Evolutionary conservation across 2,113 vertebrate species (phyloP).

Genomic region (Mixornis gularis): DNA sequence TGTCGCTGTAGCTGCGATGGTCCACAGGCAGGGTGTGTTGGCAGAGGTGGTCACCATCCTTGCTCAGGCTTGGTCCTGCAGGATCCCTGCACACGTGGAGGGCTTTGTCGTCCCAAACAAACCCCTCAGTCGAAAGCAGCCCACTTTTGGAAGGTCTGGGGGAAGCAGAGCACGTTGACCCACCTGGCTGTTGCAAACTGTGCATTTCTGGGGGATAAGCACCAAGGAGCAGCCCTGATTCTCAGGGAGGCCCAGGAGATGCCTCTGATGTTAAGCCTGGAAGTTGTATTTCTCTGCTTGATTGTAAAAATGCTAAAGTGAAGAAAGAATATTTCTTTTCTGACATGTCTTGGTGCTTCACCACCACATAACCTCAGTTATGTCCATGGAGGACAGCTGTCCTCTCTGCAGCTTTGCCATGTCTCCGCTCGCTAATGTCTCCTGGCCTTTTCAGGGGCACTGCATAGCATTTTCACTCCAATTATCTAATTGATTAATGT

Average conservation of each 20-base stretch:
- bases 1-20: accelerated
- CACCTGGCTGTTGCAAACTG: background rate
- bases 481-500: background rate
- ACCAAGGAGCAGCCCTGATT: background rate
- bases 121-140: accelerated
- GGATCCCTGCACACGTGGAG: accelerated
- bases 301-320: background rate
- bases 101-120: background rate
- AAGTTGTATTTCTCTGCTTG: background rate
- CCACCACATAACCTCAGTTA: background rate
- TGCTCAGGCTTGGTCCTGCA: background rate
- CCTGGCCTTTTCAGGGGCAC: background rate
- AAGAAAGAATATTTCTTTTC: background rate
- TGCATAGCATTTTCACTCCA: background rate
- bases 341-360: background rate
- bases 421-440: accelerated
- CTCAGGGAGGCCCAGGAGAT: background rate
- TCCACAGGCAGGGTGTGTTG: background rate
- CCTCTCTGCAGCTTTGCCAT: background rate
- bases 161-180: accelerated
- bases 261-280: background rate
- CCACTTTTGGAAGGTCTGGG: background rate
- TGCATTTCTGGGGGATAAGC: accelerated
- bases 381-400: accelerated
- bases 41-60: accelerated